phyloP scores from a whole-genome alignment of 2,113 vertebrate species.

The Leucoraja erinaceus region DNA sequence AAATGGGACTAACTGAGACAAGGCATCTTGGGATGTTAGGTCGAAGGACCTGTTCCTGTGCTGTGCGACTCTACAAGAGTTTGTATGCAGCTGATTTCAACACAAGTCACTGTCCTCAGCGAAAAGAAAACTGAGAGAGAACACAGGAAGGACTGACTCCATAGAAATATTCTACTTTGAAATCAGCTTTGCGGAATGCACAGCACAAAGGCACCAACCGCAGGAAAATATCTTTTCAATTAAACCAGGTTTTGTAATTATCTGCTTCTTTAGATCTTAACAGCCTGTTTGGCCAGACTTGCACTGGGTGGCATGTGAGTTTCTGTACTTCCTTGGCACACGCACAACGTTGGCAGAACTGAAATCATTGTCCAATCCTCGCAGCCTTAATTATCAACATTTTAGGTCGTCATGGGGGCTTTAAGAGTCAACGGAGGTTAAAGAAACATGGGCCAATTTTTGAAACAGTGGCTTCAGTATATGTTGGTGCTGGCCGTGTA shows the following conservation, averaged over 20 bases:
- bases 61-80: too few species aligned
- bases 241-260: too few species aligned
- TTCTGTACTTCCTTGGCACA: not conserved
- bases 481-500: not conserved
- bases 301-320: not conserved
- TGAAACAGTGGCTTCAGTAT: slow-evolving; percentile 19
- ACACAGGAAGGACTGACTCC: not conserved
- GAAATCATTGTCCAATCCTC: not conserved
- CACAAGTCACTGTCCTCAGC: not conserved
- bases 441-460: not conserved
- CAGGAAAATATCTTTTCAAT: not conserved
- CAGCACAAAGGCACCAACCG: not conserved
- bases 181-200: not conserved
- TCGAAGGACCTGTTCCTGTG: too few species aligned
- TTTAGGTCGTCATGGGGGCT: not conserved
- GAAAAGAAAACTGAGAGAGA: not conserved
- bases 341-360: not conserved
- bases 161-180: not conserved
- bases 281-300: not conserved
- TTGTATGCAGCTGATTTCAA: too few species aligned
- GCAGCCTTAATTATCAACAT: not conserved
- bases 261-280: not conserved
- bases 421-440: slow-evolving; percentile 10
- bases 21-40: too few species aligned
- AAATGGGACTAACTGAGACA: too few species aligned